These are phyloP conservation scores for Eurois occulta DNA, from an alignment of 2,888 invertebrate genomes.

Conservation along the genomic window DNA sequence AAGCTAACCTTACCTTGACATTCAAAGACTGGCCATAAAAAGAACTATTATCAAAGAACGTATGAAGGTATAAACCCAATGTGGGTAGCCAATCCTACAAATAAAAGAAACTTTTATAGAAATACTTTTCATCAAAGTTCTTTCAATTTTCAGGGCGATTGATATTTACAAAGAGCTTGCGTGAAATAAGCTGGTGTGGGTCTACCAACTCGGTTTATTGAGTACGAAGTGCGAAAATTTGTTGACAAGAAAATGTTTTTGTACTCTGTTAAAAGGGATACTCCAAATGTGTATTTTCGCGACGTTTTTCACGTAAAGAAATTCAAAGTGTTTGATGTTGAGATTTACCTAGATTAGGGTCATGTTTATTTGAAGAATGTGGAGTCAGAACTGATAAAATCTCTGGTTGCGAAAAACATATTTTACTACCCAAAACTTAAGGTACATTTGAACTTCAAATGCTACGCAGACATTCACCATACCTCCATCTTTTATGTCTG, in stretches of 20 bases:
- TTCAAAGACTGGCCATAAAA: neutral
- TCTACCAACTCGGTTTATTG: conserved; percentile 7
- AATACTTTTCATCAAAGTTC: conserved; percentile 24
- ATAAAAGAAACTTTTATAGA: neutral
- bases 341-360: conserved; percentile 1
- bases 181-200: conserved; percentile 41
- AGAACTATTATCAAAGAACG: conserved; percentile 13
- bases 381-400: neutral
- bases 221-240: conserved; percentile 33
- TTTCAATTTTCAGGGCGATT: conserved; percentile 39
- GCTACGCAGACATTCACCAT: neutral
- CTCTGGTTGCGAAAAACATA: neutral
- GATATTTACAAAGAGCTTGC: conserved; percentile 37
- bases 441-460: neutral
- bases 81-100: conserved; percentile 7
- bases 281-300: conserved; percentile 18
- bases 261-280: conserved; percentile 18
- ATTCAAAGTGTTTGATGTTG: conserved; percentile 26
- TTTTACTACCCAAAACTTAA: neutral
- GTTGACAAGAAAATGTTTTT: conserved; percentile 28
- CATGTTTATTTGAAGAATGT: neutral
- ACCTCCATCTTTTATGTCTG: neutral
- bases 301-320: conserved; percentile 8
- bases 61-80: conserved; percentile 4
- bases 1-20: neutral